Evolutionary conservation across 1,140 invertebrate species (phyloP), one percentile per base, ranked within the genome.

Genomic region (Argopecten irradians): DNA sequence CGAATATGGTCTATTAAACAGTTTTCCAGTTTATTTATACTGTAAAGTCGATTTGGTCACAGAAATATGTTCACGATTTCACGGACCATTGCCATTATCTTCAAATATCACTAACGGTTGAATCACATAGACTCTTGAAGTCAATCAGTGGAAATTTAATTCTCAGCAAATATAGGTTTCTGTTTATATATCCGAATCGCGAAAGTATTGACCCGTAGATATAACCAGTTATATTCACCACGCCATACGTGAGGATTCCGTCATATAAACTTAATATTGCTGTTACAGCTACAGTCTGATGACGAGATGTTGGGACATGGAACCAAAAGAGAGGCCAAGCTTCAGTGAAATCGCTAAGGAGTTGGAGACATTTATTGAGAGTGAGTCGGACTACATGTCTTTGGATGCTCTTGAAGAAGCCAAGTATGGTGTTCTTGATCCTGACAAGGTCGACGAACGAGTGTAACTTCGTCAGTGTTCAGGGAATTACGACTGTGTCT

Each of bases 251-350:
- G n/a, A n/a, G n/a, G n/a, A n/a, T n/a, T n/a, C n/a, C n/a, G n/a
- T n/a, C n/a, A n/a, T n/a, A n/a, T n/a, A n/a, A n/a, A n/a, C n/a
- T n/a, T n/a, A n/a, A 11, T 71, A n/a, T n/a, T 35, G 33, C 22
- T 86, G 55, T 86, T 86, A 28, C 34, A 93, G 93, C 86, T 91
- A 91, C n/a, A 84, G 87, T 8, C 35, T 93, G n/a, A 93, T 93
- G 91, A 89, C 84, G 19, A 82, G 84, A 41, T 93, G 92, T 85
- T 93, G 93, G 93, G 88, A 84, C 19, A 87, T 88, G 55, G 84
- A 86, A 22, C 82, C 87, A 19, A 43, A 86, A 11, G 32, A 89
- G 33, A 83, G 93, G 43, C 93, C 92, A 22, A 90, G 85, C 11
- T 93, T 93, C 87, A 89, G 87, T 19, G 90, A 92, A 32, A 90